phyloP scores from a whole-genome alignment of 2,888 invertebrate species.

The Agriopis leucophaearia region DNA sequence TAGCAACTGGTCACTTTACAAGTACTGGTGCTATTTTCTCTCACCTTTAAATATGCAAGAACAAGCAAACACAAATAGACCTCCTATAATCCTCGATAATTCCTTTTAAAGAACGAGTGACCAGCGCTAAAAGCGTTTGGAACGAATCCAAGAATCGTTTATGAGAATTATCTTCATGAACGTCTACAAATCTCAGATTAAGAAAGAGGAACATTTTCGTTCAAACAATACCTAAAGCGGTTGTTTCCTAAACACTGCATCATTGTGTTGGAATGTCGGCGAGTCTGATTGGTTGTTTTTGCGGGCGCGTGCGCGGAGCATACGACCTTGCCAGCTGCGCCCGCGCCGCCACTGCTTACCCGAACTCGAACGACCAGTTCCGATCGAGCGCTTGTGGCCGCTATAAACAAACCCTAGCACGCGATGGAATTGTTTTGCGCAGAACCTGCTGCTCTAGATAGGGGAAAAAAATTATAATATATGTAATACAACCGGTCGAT shows the following conservation, averaged over 20 bases:
- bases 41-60: neutral
- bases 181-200: slow-evolving; percentile 29
- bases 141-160: slow-evolving; percentile 45
- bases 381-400: slow-evolving; percentile 52
- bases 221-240: slow-evolving; percentile 35
- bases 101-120: slow-evolving; percentile 19
- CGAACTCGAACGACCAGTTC: slow-evolving; percentile 78
- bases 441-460: slow-evolving; percentile 36
- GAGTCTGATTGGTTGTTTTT: slow-evolving; percentile 72
- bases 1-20: neutral
- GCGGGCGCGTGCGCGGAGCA: slow-evolving; percentile 64
- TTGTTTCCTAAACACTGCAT: slow-evolving; percentile 61
- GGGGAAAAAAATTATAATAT: slow-evolving; percentile 32
- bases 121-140: slow-evolving; percentile 44
- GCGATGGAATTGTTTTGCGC: slow-evolving; percentile 66
- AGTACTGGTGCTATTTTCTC: neutral
- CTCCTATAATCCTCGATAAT: too few relatives aligned
- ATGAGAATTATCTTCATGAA: slow-evolving; percentile 39
- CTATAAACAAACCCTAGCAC: slow-evolving; percentile 79
- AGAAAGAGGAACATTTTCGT: slow-evolving; percentile 14
- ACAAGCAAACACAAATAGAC: slow-evolving; percentile 1
- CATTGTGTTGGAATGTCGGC: slow-evolving; percentile 67
- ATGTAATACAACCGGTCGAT: slow-evolving; percentile 15
- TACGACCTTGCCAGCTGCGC: slow-evolving; percentile 81
- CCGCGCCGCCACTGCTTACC: slow-evolving; percentile 57